Base-by-base conservation (phyloP, 2,113 vertebrate genomes). In the Pogona vitticeps region DNA sequence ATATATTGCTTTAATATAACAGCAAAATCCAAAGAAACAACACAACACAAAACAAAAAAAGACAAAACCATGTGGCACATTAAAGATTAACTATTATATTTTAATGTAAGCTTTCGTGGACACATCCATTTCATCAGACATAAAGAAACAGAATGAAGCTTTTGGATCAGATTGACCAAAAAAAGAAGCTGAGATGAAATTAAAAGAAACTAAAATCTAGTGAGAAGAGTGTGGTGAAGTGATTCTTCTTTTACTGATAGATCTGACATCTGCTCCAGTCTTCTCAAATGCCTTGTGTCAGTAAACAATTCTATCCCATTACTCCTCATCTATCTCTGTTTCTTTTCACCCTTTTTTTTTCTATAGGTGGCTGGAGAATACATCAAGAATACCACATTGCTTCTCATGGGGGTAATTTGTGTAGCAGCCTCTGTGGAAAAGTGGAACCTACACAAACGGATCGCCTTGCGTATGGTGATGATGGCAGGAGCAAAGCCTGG, bases 361-460 rank as follows among this genome's bases (percentile, higher is more conserved):
- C 87, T 17, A 13, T 88, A 99, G 99, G 98, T 99, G 88, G 99
- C 99, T 1, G 97, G 98, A 0, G 98, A 99, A 92, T 99, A 99
- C 94, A 98, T 98, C 90, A 99, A 99, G 95, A 99, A 99, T 94
- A 99, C 99, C 56, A 99, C 99, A 0, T 95, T 99, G 89, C 97
- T 99, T 91, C 96, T 99, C 81, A 98, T 99, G 95, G 99, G 99
- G 0, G 99, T 99, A 90, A 99, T 99, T 93, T 99, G 99, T 76
- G 95, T 99, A 93, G 98, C 99, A 0, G 98, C 99, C 6, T 98
- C 99, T 3, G 99, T 99, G 84, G 99, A 99, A 92, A 99, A 99
- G 90, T 99, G 99, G 99, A 99, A 98, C 89, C 96, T 99, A 21
- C 99, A 99, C 94, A 99, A 98, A 85, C 96, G 99, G 84, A 98